Evolutionary conservation across 1,140 invertebrate species (phyloP), one percentile per base, ranked within the genome.

Genomic region (Leguminivora glycinivorella): DNA sequence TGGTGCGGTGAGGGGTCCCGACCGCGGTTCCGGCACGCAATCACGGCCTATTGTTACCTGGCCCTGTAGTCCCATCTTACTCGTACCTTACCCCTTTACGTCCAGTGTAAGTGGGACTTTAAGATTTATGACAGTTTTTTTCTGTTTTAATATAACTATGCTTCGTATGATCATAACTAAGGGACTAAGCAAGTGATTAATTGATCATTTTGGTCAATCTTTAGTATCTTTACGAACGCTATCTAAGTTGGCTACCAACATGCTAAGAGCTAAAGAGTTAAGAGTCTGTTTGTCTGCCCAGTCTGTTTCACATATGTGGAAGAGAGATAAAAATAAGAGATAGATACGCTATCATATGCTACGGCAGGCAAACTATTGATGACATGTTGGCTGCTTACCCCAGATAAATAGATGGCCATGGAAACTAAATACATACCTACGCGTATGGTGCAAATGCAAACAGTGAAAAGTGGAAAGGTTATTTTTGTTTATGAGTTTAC

Each of bases 1-100:
- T 81, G 47, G 47, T 52, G 85, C 76, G 83, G 85, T 80, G 58
- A 75, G 78, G 77, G 83, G 69, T 71, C 34, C 70, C 67, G 77
- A 83, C 83, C 83, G 70, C 72, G 73, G 69, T 71, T 67, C 70
- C 72, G 68, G 70, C 75, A 70, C 71, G 82, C 83, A 87, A 85
- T 87, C 81, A 84, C 75, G 67, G 70, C 52, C 76, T 76, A 83
- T 84, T 84, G 84, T 86, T 75, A 69, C 56, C 69, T 71, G 70
- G 52, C 68, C 47, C 60, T 47, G 29, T 72, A 74, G 47, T 56
- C 72, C 72, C 72, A 77, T 79, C 10, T 38, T 43, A 17, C n/a
- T n/a, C n/a, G n/a, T n/a, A n/a, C n/a, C n/a, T n/a, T n/a, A 43
- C 14, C 40, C n/a, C 40, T 0, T 5, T 4, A 4, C 14, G n/a